Conservation (phyloP, 2,113 vertebrate species). For the Oplegnathus fasciatus region DNA sequence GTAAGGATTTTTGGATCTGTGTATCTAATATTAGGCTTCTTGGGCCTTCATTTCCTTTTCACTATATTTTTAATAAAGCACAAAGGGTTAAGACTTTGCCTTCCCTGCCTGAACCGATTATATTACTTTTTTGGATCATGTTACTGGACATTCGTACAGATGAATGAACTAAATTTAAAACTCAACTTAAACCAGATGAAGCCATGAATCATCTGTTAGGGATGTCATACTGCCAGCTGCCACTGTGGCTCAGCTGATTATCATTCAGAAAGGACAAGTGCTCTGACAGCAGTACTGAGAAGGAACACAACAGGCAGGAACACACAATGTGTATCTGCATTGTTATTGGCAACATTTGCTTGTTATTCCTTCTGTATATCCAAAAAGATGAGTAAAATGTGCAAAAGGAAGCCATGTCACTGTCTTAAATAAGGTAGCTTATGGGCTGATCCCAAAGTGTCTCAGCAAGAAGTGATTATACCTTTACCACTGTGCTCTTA, state of each 20-base stretch:
- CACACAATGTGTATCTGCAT: too few relatives aligned
- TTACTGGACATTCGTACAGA: background rate
- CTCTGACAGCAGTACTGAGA: too few relatives aligned
- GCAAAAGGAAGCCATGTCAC: background rate
- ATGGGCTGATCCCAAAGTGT: too few relatives aligned
- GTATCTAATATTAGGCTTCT: background rate
- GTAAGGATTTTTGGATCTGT: background rate
- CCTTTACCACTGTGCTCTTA: too few relatives aligned
- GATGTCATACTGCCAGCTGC: too few relatives aligned
- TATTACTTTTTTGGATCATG: background rate
- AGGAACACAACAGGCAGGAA: background rate
- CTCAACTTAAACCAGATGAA: conserved; percentile 12
- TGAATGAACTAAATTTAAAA: conserved; percentile 7
- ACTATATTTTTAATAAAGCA: background rate
- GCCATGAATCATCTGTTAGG: conserved; percentile 4
- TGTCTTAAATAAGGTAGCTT: too few relatives aligned
- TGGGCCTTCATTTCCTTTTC: background rate
- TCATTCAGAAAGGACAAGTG: too few relatives aligned
- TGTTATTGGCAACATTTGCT: too few relatives aligned
- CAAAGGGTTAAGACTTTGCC: background rate
- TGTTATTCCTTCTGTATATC: background rate
- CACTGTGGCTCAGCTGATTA: too few relatives aligned
- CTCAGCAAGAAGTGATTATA: too few relatives aligned
- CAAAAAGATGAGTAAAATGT: background rate
- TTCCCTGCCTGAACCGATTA: background rate